Evolutionary conservation across 2,797 vertebrate genomes (phyloP), one percentile per base, ranked within the genome.

Genomic region (Clarias pachynema): DNA sequence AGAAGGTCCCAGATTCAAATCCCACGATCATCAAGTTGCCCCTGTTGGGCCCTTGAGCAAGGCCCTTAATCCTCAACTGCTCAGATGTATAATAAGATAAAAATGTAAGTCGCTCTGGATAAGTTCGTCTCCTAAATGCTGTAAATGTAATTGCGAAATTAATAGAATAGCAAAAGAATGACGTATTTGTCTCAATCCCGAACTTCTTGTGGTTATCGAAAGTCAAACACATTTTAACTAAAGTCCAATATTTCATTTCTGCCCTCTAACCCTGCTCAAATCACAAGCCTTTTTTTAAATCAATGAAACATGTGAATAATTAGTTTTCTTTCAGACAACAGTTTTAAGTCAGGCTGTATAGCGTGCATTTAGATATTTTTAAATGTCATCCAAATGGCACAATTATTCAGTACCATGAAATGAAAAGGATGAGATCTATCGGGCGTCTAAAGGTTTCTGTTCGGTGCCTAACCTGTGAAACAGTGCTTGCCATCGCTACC

Each of bases 401-500:
- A 1, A n/a, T n/a, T 34, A 24, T 56, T 22, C 40, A 53, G 62
- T 53, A 20, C 4, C n/a, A 29, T 4, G 59, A 80, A 69, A 79
- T 3, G 31, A 73, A 73, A 49, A 62, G 1, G 31, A 78, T 57
- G 73, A 66, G 59, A 56, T 59, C 57, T 0, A 31, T 29, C 37
- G 9, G 44, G 8, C 81, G 89, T 89, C 89, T 87, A 72, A 89
- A 90, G 86, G 87, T 85, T 89, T 56, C n/a, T 68, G 87, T 91
- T 91, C 89, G 75, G 66, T 90, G 86, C 89, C 82, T 93, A 93
- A 77, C 29, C 44, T 57, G 16, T 22, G 26, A 77, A 93, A 90
- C 84, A 93, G 89, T 88, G 89, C 90, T 92, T 93, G 92, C 92
- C 88, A 91, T 91, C 91, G 88, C 88, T 88, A 85, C 91, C 91